phyloP scores from a whole-genome alignment of 2,888 invertebrate genomes.

The Caenorhabditis panamensis region DNA sequence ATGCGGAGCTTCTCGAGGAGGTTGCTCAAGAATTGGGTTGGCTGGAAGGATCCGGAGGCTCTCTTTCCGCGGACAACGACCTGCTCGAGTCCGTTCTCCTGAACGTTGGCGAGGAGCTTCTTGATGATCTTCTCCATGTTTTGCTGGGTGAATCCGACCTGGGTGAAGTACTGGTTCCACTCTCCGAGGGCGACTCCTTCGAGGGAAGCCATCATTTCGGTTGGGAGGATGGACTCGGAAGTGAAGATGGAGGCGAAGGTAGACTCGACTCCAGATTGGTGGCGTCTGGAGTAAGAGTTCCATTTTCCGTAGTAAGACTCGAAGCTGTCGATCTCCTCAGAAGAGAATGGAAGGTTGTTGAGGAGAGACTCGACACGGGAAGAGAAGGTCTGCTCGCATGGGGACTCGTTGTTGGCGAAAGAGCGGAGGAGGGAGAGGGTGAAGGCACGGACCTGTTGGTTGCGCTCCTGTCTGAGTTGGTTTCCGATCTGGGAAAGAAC shows the following conservation, averaged over 20 bases:
- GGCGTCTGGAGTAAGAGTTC: slow-evolving; percentile 65
- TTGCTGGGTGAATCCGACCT: slow-evolving; percentile 66
- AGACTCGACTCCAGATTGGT: slow-evolving; percentile 63
- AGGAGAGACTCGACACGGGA: slow-evolving; percentile 61
- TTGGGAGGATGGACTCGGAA: slow-evolving; percentile 71
- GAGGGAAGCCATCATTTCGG: slow-evolving; percentile 70
- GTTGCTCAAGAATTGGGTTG: slow-evolving; percentile 62
- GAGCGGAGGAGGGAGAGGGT: slow-evolving; percentile 68
- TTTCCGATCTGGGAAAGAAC: slow-evolving; percentile 74
- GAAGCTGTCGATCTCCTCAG: slow-evolving; percentile 49
- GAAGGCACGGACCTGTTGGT: slow-evolving; percentile 75
- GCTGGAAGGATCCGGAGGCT: slow-evolving; percentile 61
- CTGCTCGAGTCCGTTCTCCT: slow-evolving; percentile 66
- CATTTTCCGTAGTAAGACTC: slow-evolving; percentile 64
- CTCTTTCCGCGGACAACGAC: slow-evolving; percentile 69
- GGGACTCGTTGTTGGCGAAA: slow-evolving; percentile 70
- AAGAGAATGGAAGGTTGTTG: slow-evolving; percentile 67
- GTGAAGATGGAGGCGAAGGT: slow-evolving; percentile 72
- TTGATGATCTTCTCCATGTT: slow-evolving; percentile 67
- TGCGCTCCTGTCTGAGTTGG: slow-evolving; percentile 68
- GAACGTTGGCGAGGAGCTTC: slow-evolving; percentile 54
- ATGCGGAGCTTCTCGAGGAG: slow-evolving; percentile 64
- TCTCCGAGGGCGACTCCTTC: slow-evolving; percentile 73
- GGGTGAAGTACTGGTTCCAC: slow-evolving; percentile 68
- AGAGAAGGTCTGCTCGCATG: slow-evolving; percentile 68